Percentiles rank a stretch among this genome's conserved stretches.
phyloP scores from a whole-genome alignment of 1,140 invertebrate genomes.

The Tachypleus tridentatus region DNA sequence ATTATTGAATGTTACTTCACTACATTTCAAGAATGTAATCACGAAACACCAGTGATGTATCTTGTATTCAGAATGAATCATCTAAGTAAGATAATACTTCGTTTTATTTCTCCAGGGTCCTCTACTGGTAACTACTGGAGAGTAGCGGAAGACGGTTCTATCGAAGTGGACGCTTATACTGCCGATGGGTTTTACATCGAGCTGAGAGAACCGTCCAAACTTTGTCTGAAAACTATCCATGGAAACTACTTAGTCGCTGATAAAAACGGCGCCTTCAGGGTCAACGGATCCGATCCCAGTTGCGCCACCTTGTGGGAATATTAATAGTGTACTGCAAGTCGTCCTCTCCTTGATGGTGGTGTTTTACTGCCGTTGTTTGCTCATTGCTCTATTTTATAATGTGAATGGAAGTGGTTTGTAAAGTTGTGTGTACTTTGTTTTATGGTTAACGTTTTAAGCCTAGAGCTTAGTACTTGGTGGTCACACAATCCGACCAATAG shows the following conservation, averaged over 20 bases:
- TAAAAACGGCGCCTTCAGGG: slow-evolving; percentile 84
- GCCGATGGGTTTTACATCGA: slow-evolving; percentile 86
- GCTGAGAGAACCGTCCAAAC: slow-evolving; percentile 75
- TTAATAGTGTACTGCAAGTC: slow-evolving; percentile 39
- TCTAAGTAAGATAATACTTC: not conserved
- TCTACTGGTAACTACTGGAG: slow-evolving; percentile 84
- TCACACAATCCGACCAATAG: too few relatives aligned
- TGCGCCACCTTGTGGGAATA: slow-evolving; percentile 88
- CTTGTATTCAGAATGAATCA: not conserved
- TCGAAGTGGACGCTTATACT: slow-evolving; percentile 68
- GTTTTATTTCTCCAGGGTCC: slow-evolving; percentile 48
- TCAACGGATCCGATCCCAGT: slow-evolving; percentile 62
- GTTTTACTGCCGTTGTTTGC: too few relatives aligned
- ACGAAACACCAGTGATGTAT: not conserved
- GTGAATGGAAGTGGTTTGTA: too few relatives aligned
- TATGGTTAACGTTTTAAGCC: too few relatives aligned
- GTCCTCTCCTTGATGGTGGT: too few relatives aligned
- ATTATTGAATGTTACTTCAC: not conserved
- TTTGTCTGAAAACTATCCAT: slow-evolving; percentile 66
- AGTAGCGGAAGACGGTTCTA: slow-evolving; percentile 61
- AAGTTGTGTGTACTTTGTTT: too few relatives aligned
- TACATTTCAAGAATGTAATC: slow-evolving; percentile 5
- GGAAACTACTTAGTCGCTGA: slow-evolving; percentile 77
- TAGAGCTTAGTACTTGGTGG: too few relatives aligned
- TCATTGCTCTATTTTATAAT: too few relatives aligned